Evolutionary conservation across 2,888 invertebrate genomes (phyloP), one percentile per base, ranked within the genome.

Genomic region (Ceriagrion tenellum): DNA sequence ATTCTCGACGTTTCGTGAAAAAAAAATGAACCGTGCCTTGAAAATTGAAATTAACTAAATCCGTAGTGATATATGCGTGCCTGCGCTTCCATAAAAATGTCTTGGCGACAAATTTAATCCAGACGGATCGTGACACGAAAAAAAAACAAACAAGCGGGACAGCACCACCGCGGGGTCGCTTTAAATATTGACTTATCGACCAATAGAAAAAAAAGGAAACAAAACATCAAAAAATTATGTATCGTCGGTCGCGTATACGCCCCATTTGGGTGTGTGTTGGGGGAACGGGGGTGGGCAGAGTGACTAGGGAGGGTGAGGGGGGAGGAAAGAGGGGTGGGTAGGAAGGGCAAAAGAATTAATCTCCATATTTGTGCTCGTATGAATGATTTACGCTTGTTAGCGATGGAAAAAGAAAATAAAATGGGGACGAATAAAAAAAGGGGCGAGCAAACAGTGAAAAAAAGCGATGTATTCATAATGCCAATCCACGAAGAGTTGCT

Each of bases 381-480:
- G 93, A 93, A 47, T 47, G 93, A 93, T 93, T 69, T 47, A 93
- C 93, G 93, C 93, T 93, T 93, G 93, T 93, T 93, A 93, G 69
- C 89, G 93, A 63, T 81, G 81, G 26, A 18, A 59, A 20, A 20
- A 20, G 47, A 47, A 35, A 69, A 69, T 47, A 93, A 93, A 93
- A 93, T 16, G 23, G 47, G 18, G 40, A n/a, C n/a, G n/a, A n/a
- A n/a, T n/a, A 23, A 69, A 93, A 47, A 93, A 69, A 47, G 69
- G n/a, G 90, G 90, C 30, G 55, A 12, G 30, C 81, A 81, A 81
- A 81, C 81, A 81, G 81, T 16, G 59, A n/a, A 35, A 81, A 74
- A 81, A 81, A 63, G 69, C 69, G 69, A 93, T 93, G 69, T 93
- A 93, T 93, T 93, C 93, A 93, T 93, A 93, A 93, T 93, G 47